Base-by-base conservation (phyloP, 2,888 invertebrate species). In the Drosophila helvetica region DNA sequence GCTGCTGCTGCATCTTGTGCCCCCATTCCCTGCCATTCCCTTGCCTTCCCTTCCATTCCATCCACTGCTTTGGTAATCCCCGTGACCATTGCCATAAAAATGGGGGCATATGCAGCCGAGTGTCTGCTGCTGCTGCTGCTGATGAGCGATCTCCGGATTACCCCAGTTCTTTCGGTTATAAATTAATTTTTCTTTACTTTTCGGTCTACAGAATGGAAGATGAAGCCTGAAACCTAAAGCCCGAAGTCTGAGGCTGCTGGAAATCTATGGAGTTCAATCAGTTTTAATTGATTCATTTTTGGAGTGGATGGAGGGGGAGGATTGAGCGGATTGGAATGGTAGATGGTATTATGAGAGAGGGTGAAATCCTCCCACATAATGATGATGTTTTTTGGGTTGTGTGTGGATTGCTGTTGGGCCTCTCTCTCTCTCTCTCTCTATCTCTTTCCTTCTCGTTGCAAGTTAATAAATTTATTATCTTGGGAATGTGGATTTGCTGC, bases 281-380 rank as follows among this genome's bases (percentile, higher is more conserved):
- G 86, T 79, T 90, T 90, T 89, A 90, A 90, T 90, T 90, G 91
- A 87, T 90, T 86, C 88, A 90, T 81, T 90, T 90, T 63, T 74
- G 70, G 76, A 47, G 19, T 38, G n/a, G 22, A 10, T 43, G n/a
- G 25, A 27, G 48, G 27, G 50, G 38, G 38, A 38, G 38, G 38
- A 38, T 38, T n/a, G 76, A 47, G 19, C 38, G n/a, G 22, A 15
- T 48, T 9, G 22, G 22, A 48, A 42, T 12, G 12, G 12, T 27
- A 53, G 50, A n/a, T 15, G 38, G 38, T 7, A 38, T 38, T 38
- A 38, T 38, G 2, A 7, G 38, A 38, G 25, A 25, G 57, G 51
- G 46, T 50, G 50, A 48, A 27, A 46, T 30, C 52, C 63, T 18
- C 18, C 12, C 17, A 59, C 61, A 71, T 87, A 75, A 75, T 87